phyloP scores from a whole-genome alignment of 1,140 invertebrate species.

The Sitobion miscanthi region DNA sequence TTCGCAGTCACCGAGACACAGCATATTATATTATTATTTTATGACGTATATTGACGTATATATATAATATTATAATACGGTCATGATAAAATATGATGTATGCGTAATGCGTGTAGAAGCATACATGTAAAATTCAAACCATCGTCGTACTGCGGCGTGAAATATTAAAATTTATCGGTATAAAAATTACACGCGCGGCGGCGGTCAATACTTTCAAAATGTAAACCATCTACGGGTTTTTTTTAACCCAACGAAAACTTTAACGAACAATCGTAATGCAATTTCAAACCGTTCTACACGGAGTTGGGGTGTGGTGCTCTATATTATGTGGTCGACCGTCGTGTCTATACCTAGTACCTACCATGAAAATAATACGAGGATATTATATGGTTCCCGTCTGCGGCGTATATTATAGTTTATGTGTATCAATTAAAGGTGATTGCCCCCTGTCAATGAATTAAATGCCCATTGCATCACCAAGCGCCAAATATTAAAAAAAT shows the following conservation, averaged over 20 bases:
- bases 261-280: background rate
- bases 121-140: background rate
- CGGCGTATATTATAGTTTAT: background rate
- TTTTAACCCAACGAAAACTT: background rate
- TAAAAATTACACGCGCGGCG: background rate
- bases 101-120: background rate
- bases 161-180: background rate
- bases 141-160: background rate
- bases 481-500: background rate
- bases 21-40: background rate
- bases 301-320: background rate
- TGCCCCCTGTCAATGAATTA: conserved; percentile 31
- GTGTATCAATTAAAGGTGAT: conserved; percentile 45
- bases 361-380: background rate
- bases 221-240: no score
- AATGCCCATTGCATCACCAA: background rate
- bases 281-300: background rate
- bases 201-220: background rate
- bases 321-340: background rate
- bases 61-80: background rate
- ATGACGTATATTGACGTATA: background rate
- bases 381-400: background rate
- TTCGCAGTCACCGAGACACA: background rate
- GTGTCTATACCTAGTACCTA: background rate
- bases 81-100: background rate